Percentiles rank a stretch among this genome's conserved stretches.
These are phyloP conservation scores for Ganaspis brasiliensis DNA, from an alignment of 2,888 invertebrate species.

Conservation along the genomic window DNA sequence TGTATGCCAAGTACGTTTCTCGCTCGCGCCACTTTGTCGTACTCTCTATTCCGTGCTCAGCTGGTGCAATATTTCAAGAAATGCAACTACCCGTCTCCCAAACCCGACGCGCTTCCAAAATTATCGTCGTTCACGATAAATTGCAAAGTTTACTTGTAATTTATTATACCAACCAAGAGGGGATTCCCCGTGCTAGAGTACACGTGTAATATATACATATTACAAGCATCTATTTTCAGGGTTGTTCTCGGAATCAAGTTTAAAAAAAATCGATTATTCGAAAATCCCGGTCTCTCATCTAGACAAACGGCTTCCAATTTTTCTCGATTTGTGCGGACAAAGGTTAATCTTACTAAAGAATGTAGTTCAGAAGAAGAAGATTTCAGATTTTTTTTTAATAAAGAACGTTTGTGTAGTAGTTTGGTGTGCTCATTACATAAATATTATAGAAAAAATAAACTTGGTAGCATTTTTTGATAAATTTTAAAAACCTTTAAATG, in stretches of 20 bases:
- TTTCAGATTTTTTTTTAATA: too few relatives aligned
- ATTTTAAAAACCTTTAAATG: too few relatives aligned
- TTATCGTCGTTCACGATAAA: conserved; percentile 36
- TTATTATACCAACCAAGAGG: conserved; percentile 9
- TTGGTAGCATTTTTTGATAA: too few relatives aligned
- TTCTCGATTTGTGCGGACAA: background rate
- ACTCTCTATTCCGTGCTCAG: conserved; percentile 42
- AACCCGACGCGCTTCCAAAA: conserved; percentile 29
- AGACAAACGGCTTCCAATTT: background rate
- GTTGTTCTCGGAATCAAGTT: conserved; percentile 4
- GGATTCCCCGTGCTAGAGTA: background rate
- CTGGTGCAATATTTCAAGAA: conserved; percentile 48
- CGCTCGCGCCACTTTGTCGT: conserved; percentile 39
- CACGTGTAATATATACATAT: conserved; percentile 3
- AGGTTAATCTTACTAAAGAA: too few relatives aligned
- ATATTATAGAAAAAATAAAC: too few relatives aligned
- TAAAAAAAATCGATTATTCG: conserved; percentile 18
- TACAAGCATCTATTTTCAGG: background rate
- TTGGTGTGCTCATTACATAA: too few relatives aligned
- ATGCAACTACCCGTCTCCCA: conserved; percentile 39
- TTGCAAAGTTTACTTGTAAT: conserved; percentile 28
- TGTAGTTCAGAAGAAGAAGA: too few relatives aligned
- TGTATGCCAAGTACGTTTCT: conserved; percentile 24
- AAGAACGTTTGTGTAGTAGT: too few relatives aligned
- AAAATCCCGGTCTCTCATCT: background rate